Base-by-base conservation (phyloP, 1,140 invertebrate species). In the Chelonus insularis region DNA sequence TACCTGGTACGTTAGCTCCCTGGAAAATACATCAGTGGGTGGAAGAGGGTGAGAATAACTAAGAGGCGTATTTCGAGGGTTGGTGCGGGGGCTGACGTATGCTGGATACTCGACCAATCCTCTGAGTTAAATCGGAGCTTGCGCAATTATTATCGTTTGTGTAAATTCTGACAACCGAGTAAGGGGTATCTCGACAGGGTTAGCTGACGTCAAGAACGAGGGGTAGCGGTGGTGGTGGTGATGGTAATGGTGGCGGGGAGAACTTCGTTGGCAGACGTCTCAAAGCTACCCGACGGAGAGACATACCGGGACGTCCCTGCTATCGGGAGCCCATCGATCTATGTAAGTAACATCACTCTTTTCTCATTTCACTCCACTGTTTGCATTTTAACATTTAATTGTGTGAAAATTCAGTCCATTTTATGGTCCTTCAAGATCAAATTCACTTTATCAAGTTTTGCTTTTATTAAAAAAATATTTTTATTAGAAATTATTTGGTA, bases 191-290 rank as follows among this genome's bases (percentile, higher is more conserved):
- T 29, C 25, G 69, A 73, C 69, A 63, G 60, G 57, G 47, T 39
- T 11, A 14, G 55, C 52, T 43, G 43, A 57, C 36, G 60, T 36
- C 48, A 29, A 29, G 58, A 60, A 66, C 63, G 34, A 58, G 55
- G 63, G 63, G 54, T 62, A 54, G 56, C 39, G 32, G 55, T 47
- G 50, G 56, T 60, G 56, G 41, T 64, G 57, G 52, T 52, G 64
- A 54, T 11, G 25, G n/a, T 32, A 72, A 69, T 57, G 67, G 80
- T 83, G 80, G 78, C 79, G 79, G 79, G 80, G 84, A 82, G 76
- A 76, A 84, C 80, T 83, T 74, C 79, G 79, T 80, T 76, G 82
- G 81, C 76, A 83, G 80, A 81, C 79, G 78, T 79, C 77, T 65
- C 65, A 76, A 80, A 77, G 77, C 78, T 69, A 84, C 76, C 79